Conservation (phyloP, 2,888 invertebrate genomes). For the Morpho achilles region DNA sequence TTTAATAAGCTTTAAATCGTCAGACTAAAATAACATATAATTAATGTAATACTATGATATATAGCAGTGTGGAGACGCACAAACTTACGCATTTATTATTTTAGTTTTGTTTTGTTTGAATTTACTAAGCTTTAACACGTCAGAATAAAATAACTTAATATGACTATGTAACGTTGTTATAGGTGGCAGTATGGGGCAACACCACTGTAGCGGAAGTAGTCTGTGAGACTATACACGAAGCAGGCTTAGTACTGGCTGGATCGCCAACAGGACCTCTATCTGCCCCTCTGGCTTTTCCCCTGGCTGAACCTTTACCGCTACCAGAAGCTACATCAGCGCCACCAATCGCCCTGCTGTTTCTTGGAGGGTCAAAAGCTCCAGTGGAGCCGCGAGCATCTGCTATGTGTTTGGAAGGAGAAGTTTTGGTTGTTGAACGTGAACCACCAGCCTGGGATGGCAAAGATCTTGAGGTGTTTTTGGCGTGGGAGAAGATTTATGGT, state of each 20-base stretch:
- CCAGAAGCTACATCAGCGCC: slow-evolving; percentile 43
- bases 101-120: no score
- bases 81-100: no score
- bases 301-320: slow-evolving; percentile 49
- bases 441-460: slow-evolving; percentile 77
- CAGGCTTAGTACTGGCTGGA: slow-evolving; percentile 61
- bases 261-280: slow-evolving; percentile 57
- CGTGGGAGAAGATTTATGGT: slow-evolving; percentile 75
- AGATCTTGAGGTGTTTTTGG: slow-evolving; percentile 67
- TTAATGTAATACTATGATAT: no score
- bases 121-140: no score
- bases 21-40: no score
- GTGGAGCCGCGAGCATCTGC: slow-evolving; percentile 81
- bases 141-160: background rate
- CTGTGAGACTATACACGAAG: slow-evolving; percentile 64
- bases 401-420: slow-evolving; percentile 79
- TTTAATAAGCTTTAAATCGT: no score
- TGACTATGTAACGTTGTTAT: slow-evolving; percentile 16
- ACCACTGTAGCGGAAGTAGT: slow-evolving; percentile 69
- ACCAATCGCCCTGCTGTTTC: slow-evolving; percentile 70
- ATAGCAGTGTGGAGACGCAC: no score
- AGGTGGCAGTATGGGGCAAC: slow-evolving; percentile 65
- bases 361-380: slow-evolving; percentile 82
- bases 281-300: slow-evolving; percentile 48
- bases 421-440: slow-evolving; percentile 80